Evolutionary conservation across 2,113 vertebrate species (phyloP), one percentile per base, ranked within the genome.

Genomic region (Lophius piscatorius): DNA sequence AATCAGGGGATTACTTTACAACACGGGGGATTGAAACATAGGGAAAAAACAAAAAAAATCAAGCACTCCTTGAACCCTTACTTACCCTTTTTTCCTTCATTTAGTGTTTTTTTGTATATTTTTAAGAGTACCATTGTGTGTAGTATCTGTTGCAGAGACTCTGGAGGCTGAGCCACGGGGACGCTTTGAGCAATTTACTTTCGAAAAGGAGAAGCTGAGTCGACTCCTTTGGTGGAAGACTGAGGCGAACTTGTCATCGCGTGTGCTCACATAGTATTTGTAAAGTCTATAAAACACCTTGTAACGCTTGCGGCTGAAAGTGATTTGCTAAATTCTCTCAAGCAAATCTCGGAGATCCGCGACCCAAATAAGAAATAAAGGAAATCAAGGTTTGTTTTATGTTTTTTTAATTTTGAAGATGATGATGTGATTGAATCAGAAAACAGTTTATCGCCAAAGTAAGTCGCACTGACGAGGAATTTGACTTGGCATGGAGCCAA

Each of bases 111-210:
- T 34, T 44, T 4, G 40, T 62, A 18, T 64, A 48, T 55, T n/a
- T n/a, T 55, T 63, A 41, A 58, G 39, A 60, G 34, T 47, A 45
- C 35, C 46, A 39, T 9, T 31, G 42, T 33, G 49, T 16, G 39
- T 34, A 45, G 49, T 61, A 45, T 62, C 33, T 20, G 21, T 48
- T 46, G 60, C 35, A 46, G 9, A 24, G 28, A 26, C 58, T 76
- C 38, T 74, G 47, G 38, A 54, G 62, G 62, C 70, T 56, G 52
- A 73, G 76, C 78, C 78, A 46, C 23, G 1, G 49, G 81, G 81
- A 82, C 0, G 70, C 81, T 80, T 33, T 17, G 18, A 76, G 84
- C 74, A 33, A 63, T 85, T 86, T 79, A 62, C 70, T 77, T 75
- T 79, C 57, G 47, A 66, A 76, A 58, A 66, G 48, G 58, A 67